Evolutionary conservation across 2,113 vertebrate genomes (phyloP).

Genomic region (Nothoprocta pentlandii): DNA sequence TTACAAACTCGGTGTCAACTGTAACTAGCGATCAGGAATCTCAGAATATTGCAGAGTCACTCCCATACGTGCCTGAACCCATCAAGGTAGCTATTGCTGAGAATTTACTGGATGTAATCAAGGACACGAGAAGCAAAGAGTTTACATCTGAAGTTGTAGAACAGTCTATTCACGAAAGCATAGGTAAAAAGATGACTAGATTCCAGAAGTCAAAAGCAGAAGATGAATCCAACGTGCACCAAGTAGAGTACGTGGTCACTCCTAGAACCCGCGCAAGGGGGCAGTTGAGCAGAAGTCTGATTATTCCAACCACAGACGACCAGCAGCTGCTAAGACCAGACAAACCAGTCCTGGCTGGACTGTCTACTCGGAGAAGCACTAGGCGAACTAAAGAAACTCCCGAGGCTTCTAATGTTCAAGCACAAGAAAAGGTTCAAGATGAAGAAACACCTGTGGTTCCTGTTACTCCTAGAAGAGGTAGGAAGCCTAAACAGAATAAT

Average conservation of each 20-base stretch:
- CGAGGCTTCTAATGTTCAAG: constrained; percentile 5
- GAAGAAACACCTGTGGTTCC: constrained; percentile 40
- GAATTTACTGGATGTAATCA: constrained; percentile 79
- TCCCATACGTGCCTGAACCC: constrained; percentile 81
- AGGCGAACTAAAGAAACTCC: constrained; percentile 66
- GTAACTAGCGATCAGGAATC: constrained; percentile 70
- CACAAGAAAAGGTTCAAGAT: constrained; percentile 38
- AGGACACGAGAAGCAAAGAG: constrained; percentile 81
- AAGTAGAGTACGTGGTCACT: constrained; percentile 16
- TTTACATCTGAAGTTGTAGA: constrained; percentile 69
- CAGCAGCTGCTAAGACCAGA: constrained; percentile 1
- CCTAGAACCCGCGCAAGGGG: constrained; percentile 61
- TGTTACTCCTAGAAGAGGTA: constrained; percentile 77
- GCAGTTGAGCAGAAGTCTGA: not conserved
- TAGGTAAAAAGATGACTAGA: constrained; percentile 58
- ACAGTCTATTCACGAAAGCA: constrained; percentile 66
- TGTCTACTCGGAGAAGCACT: constrained; percentile 77
- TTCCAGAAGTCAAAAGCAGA: constrained; percentile 37
- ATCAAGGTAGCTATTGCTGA: constrained; percentile 79
- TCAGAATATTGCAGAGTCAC: constrained; percentile 63
- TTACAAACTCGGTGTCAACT: constrained; percentile 51
- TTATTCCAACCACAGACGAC: not conserved
- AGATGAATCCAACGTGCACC: not conserved
- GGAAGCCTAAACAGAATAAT: constrained; percentile 41
- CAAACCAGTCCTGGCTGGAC: constrained; percentile 23